Conservation (phyloP, 2,888 invertebrate genomes). For the Lysandra bellargus region DNA sequence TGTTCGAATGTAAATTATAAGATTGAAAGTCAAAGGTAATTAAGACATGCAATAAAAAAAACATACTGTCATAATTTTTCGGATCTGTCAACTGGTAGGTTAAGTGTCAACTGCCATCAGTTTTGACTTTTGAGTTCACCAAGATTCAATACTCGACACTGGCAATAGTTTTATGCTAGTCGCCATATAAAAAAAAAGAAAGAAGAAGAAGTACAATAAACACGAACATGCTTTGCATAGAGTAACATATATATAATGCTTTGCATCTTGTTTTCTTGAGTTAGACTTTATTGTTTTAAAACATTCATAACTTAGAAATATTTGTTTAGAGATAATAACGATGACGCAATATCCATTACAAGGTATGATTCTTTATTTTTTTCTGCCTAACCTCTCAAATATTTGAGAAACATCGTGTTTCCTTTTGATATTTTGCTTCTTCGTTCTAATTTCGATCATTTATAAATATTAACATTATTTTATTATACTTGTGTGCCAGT, state of each 20-base stretch:
- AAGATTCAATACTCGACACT: too few relatives aligned
- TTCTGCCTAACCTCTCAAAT: background rate
- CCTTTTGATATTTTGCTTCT: background rate
- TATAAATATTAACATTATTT: background rate
- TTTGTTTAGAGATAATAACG: slow-evolving; percentile 27
- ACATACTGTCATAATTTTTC: too few relatives aligned
- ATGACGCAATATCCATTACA: slow-evolving; percentile 68
- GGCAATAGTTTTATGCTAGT: too few relatives aligned
- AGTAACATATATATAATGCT: too few relatives aligned
- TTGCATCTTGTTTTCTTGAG: background rate
- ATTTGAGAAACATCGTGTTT: background rate
- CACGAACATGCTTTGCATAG: slow-evolving; percentile 17
- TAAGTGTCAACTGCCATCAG: too few relatives aligned
- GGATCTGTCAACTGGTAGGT: too few relatives aligned
- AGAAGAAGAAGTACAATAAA: background rate
- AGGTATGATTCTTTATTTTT: slow-evolving; percentile 50
- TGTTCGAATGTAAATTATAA: too few relatives aligned
- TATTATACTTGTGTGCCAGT: background rate
- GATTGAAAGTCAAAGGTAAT: too few relatives aligned
- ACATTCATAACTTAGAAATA: background rate
- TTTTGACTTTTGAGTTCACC: too few relatives aligned
- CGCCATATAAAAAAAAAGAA: too few relatives aligned
- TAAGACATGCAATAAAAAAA: too few relatives aligned
- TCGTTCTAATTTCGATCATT: background rate
- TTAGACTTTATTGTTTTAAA: background rate